Percentiles rank a stretch among this genome's conserved stretches.
Conservation (phyloP, 1,140 invertebrate species). For the Drosophila lowei region DNA sequence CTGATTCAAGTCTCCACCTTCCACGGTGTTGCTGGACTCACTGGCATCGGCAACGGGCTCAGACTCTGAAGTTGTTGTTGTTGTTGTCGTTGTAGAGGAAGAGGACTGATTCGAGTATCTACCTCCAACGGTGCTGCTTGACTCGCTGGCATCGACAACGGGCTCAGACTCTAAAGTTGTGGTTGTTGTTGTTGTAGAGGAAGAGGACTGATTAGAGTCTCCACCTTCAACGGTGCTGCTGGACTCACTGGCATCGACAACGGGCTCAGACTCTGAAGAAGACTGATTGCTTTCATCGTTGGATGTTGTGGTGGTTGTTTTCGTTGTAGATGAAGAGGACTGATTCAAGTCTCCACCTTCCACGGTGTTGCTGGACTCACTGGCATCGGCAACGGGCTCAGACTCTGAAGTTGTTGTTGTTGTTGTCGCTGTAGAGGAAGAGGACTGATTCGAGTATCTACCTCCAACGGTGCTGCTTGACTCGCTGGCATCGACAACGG, state of each 20-base stretch:
- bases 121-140: not conserved
- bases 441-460: not conserved
- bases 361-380: not conserved
- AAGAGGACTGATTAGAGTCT: not conserved
- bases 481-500: not conserved
- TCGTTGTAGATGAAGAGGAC: not conserved
- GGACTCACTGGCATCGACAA: not conserved
- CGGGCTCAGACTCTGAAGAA: not conserved
- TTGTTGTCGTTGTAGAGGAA: slow-evolving; percentile 1
- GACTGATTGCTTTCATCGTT: not conserved
- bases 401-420: slow-evolving; percentile 1
- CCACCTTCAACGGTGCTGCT: not conserved
- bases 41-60: not conserved
- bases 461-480: not conserved
- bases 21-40: too few relatives aligned
- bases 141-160: not conserved
- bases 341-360: not conserved
- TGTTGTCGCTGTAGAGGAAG: slow-evolving; percentile 2
- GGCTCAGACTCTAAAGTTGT: not conserved
- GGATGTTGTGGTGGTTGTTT: slow-evolving; percentile 6
- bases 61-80: not conserved
- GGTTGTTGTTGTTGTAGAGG: slow-evolving; percentile 7
- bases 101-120: slow-evolving; percentile 5
- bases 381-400: not conserved
- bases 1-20: not conserved